These are phyloP conservation scores for Ariopsis seemanni DNA, from an alignment of 2,113 vertebrate species.

Conservation along the genomic window DNA sequence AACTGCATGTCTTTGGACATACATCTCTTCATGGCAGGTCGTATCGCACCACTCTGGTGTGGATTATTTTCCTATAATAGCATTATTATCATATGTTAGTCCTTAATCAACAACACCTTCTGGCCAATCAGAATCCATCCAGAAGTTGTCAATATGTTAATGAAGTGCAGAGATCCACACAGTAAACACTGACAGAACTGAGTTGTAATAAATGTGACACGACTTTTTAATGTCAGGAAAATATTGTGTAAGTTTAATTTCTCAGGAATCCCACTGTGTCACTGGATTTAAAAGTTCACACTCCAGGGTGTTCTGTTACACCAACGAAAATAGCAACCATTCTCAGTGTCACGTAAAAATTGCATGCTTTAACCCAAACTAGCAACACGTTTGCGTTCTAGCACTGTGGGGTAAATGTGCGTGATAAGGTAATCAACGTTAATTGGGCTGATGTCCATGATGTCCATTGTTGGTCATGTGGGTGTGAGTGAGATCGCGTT, in stretches of 20 bases:
- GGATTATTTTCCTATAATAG: neutral
- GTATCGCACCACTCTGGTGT: neutral
- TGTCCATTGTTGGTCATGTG: neutral
- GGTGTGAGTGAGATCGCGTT: neutral
- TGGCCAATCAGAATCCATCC: neutral
- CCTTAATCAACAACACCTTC: neutral
- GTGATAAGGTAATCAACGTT: neutral
- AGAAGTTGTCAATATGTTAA: neutral
- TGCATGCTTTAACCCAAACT: neutral
- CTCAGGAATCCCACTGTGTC: neutral
- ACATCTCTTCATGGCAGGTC: too few relatives aligned
- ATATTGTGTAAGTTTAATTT: neutral
- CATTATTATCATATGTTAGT: neutral
- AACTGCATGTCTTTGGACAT: too few relatives aligned
- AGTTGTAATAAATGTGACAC: neutral
- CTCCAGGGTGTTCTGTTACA: neutral
- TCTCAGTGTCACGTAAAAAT: neutral
- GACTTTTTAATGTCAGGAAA: neutral
- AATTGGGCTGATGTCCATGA: neutral
- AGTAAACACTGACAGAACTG: neutral
- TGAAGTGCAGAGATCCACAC: neutral
- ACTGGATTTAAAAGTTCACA: neutral
- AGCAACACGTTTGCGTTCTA: neutral
- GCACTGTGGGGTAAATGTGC: neutral
- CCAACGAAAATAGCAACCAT: neutral